These are phyloP conservation scores for Platorchestia sp. DNA, from an alignment of 1,140 invertebrate genomes.

Conservation along the genomic window DNA sequence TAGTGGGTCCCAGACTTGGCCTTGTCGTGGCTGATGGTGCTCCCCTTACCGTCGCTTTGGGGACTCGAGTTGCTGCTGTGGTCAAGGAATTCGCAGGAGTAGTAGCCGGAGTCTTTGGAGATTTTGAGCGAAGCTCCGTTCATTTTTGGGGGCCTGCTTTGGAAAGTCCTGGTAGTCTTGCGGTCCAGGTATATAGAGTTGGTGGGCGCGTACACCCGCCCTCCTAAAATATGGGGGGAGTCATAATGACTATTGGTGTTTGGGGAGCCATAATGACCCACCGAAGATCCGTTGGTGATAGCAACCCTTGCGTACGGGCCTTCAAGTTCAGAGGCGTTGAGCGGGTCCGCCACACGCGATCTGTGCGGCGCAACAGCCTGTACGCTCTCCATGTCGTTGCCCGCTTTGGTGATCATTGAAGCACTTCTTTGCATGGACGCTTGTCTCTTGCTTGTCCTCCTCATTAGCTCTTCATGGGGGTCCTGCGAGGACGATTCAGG, in stretches of 20 bases:
- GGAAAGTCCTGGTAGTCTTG: conserved; percentile 57
- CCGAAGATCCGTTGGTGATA: conserved; percentile 50
- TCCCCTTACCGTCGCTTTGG: conserved; percentile 57
- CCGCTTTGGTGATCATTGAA: conserved; percentile 51
- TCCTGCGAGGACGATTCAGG: conserved; percentile 59
- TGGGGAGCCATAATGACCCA: conserved; percentile 13
- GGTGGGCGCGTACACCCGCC: conserved; percentile 34
- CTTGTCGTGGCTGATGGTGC: conserved; percentile 28
- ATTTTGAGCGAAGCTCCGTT: conserved; percentile 59
- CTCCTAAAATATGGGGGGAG: conserved; percentile 52
- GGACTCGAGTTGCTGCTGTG: conserved; percentile 61
- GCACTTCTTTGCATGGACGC: conserved; percentile 53
- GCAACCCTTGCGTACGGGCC: conserved; percentile 42
- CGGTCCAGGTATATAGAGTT: conserved; percentile 56
- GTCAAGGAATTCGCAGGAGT: conserved; percentile 66
- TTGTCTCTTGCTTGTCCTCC: conserved; percentile 57
- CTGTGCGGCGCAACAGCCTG: conserved; percentile 48
- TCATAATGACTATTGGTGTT: conserved; percentile 38
- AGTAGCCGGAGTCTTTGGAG: conserved; percentile 65
- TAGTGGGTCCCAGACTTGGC: conserved; percentile 56
- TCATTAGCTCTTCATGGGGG: conserved; percentile 65
- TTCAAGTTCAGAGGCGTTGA: conserved; percentile 51
- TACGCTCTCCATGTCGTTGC: conserved; percentile 26
- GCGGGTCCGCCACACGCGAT: conserved; percentile 48
- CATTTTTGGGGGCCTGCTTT: conserved; percentile 60